Evolutionary conservation across 2,113 vertebrate species (phyloP), one percentile per base, ranked within the genome.

Genomic region (Cephalopterus ornatus): DNA sequence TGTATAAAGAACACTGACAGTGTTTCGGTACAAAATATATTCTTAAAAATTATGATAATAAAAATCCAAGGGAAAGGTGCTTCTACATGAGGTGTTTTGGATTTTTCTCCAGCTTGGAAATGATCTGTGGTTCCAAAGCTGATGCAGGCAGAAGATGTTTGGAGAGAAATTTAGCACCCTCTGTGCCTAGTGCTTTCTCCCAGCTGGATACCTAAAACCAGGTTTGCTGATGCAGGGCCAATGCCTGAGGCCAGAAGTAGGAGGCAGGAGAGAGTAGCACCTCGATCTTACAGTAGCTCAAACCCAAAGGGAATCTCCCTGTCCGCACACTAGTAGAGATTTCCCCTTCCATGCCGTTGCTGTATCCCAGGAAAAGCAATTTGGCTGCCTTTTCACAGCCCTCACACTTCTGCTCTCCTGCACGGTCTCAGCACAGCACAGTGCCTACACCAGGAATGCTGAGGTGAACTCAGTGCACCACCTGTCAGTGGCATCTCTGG

Each of bases 1-100:
- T 98, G 98, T 97, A 92, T 97, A 96, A 37, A 97, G 95, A 97
- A 97, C 93, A 95, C 96, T 98, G 97, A 97, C 95, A 97, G 97
- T 98, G 98, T 98, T 98, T 98, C 85, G 94, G 88, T 97, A 98
- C 92, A 97, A 98, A 98, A 95, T 97, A 95, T 94, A 97, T 97
- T 97, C 96, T 97, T 97, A 80, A 95, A 95, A 97, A 74, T 88
- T n/a, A 97, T 93, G 66, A 95, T 96, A 97, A 97, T 92, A 96
- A 96, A 97, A 98, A 95, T 93, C 53, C 86, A 77, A 95, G 95
- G 92, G 94, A 96, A 97, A 94, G 88, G 95, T 92, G 86, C 89
- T 97, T 97, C 92, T 96, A 95, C 94, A 89, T 70, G 77, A 94
- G 93, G 93, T 96, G 92, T 96, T 77, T 96, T 89, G 95, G 96